Evolutionary conservation across 2,113 vertebrate genomes (phyloP), one percentile per base, ranked within the genome.

Genomic region (Buteo buteo): DNA sequence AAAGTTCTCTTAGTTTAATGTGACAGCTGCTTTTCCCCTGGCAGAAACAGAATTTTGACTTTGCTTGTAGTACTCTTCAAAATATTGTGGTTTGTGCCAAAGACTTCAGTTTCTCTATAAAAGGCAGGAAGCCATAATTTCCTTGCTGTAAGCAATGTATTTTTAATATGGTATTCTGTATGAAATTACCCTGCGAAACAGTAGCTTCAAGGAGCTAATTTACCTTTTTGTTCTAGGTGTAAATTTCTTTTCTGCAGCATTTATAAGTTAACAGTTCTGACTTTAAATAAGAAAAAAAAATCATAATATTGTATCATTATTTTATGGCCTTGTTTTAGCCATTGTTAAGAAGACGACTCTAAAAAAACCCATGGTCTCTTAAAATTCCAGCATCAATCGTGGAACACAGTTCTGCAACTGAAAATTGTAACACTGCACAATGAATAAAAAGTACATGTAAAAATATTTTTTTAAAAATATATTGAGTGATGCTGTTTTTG

Each of bases 1-100:
- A 92, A 94, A 93, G 58, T 95, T 96, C 93, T 93, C 64, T 55
- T 88, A 73, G 45, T 93, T 86, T 77, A 82, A 82, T 50, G 28
- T 90, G 74, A 91, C 62, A 85, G 76, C 79, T 96, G n/a, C 36
- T 73, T 96, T 93, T 94, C 36, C 81, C 38, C 29, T 93, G 29
- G n/a, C 67, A 83, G 84, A 42, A 95, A 42, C 5, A 73, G 71
- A 80, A 93, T 94, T 96, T 90, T 85, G 71, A 77, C 82, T 93
- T 86, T 78, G 20, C 57, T 52, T 65, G 25, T 54, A 90, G 15
- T 25, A 9, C 38, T 92, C 67, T 94, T 96, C 62, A 86, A 83
- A 93, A 92, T 92, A 83, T 24, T 88, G 58, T 58, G 38, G 66
- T 79, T 93, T 57, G n/a, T 95, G 78, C 79, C 59, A 74, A 42